These are phyloP conservation scores for Gerris buenoi DNA, from an alignment of 1,140 invertebrate genomes.

Conservation along the genomic window DNA sequence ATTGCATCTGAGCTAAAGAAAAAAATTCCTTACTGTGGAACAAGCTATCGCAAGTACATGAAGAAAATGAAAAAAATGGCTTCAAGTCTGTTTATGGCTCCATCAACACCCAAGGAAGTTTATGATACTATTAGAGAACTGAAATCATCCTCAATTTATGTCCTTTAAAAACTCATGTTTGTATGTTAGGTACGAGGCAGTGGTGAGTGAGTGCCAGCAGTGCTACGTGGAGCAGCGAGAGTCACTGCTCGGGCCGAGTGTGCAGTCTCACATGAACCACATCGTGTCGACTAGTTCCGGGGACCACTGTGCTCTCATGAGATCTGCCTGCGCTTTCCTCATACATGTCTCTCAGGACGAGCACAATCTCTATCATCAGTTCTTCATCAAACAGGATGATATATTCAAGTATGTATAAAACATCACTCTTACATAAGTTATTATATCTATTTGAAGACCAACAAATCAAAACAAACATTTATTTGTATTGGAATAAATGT, in stretches of 20 bases:
- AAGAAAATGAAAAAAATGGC: no score
- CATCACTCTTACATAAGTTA: no score
- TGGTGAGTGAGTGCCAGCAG: constrained; percentile 69
- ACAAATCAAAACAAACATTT: no score
- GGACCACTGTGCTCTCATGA: constrained; percentile 75
- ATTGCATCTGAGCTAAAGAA: no score
- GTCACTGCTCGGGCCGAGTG: constrained; percentile 55
- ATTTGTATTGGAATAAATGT: no score
- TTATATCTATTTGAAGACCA: no score
- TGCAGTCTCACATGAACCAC: constrained; percentile 57
- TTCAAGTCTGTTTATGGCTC: no score
- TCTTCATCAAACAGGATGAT: constrained; percentile 53
- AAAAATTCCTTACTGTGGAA: no score
- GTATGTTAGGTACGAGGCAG: constrained; percentile 46
- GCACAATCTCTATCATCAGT: constrained; percentile 73
- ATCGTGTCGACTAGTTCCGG: constrained; percentile 52
- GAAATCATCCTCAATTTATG: neutral
- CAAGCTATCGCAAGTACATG: no score
- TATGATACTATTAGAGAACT: no score
- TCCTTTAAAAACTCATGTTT: no score
- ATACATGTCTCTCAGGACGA: constrained; percentile 87
- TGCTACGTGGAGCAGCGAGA: constrained; percentile 66
- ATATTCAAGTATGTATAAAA: constrained; percentile 48
- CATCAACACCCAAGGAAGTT: no score
- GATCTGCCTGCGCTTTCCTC: constrained; percentile 75